Evolutionary conservation across 2,888 invertebrate genomes (phyloP), one percentile per base, ranked within the genome.

Genomic region (Subacronicta megacephala): DNA sequence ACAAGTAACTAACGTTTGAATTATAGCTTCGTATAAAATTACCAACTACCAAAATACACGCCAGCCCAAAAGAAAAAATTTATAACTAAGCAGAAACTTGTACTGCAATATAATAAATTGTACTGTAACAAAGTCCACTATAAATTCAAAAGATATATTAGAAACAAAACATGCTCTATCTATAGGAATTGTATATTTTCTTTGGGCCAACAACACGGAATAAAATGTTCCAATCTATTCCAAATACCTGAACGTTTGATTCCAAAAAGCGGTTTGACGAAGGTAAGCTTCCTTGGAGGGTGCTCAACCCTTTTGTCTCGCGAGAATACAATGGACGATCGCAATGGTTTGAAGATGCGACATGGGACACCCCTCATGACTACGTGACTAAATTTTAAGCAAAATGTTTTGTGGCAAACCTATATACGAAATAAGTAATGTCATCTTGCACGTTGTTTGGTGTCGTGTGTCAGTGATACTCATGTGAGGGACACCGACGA

Each of bases 321-420:
- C 65, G 91, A 86, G 93, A 90, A 86, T 88, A 93, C 91, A 93
- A 92, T 90, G 90, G 93, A 90, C 92, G 90, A 90, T 90, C 84
- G 91, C 87, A 87, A 90, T 89, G 88, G 87, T 86, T 90, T 82
- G 82, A 87, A 88, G 90, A 92, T 85, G 86, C 90, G 93, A 92
- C 91, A 92, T 88, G 89, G 90, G 89, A 92, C 87, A 87, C 87
- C 87, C 90, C 81, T 80, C 80, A 78, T 79, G 78, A 76, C 78
- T 90, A 93, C 93, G 93, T 93, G 93, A 93, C 92, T 91, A 92
- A 93, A 92, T 92, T 93, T 90, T 84, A 83, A 88, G 87, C 85
- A 87, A 89, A 91, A 92, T 88, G 88, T 90, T 91, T 90, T 89
- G 90, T 81, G 84, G 83, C 78, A 81, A 84, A 84, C 82, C 83